phyloP scores from a whole-genome alignment of 1,140 invertebrate species.

The Chrysomallon squamiferum region DNA sequence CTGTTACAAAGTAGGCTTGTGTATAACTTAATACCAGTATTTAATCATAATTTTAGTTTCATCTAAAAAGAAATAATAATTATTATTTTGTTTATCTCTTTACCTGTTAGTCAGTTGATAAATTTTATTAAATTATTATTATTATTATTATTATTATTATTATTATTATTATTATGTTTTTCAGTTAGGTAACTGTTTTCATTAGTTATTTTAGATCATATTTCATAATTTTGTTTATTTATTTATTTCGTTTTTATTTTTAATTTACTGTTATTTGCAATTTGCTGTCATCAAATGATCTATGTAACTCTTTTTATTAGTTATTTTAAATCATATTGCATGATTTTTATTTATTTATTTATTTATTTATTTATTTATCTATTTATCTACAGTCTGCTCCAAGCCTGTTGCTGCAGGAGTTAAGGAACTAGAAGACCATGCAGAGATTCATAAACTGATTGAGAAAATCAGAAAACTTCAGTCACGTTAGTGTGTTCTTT shows the following conservation, averaged over 20 bases:
- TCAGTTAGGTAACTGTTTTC: too few relatives aligned
- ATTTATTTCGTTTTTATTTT: not conserved
- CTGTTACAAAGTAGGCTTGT: constrained; percentile 37
- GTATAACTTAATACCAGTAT: not conserved
- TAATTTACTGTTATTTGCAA: not conserved
- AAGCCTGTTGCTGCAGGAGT: constrained; percentile 37
- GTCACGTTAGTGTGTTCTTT: constrained; percentile 42
- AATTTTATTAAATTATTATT: not conserved
- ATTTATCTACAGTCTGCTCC: constrained; percentile 39
- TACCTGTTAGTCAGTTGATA: not conserved
- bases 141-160: not conserved
- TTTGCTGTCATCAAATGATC: not conserved
- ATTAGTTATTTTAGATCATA: not conserved
- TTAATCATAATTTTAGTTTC: not conserved
- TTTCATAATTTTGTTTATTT: not conserved
- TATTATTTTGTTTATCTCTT: not conserved
- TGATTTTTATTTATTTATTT: not conserved
- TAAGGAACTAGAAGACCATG: constrained; percentile 76
- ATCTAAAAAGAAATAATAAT: not conserved
- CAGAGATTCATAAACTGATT: constrained; percentile 72
- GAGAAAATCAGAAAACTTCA: constrained; percentile 74
- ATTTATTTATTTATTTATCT: constrained; percentile 2
- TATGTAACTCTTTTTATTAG: not conserved
- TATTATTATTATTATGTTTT: too few relatives aligned
- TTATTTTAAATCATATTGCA: too few relatives aligned